Evolutionary conservation across 2,888 invertebrate genomes (phyloP), one percentile per base, ranked within the genome.

Genomic region (Spisula solida): DNA sequence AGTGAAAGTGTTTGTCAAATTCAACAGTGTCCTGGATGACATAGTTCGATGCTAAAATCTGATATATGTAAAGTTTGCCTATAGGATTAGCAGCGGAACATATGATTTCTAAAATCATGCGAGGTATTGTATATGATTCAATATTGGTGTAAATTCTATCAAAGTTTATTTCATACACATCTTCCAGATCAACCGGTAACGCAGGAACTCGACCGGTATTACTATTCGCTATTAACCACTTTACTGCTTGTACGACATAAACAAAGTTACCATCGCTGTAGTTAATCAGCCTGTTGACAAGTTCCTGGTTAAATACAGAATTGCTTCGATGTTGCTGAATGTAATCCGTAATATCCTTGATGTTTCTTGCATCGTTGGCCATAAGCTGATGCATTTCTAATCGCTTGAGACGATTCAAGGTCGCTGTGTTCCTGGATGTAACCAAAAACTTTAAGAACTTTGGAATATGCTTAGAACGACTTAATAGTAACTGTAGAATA

Each of bases 191-290:
- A 18, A 14, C 8, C 6, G 85, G 85, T 34, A 85, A 41, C 8
- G 41, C 41, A 4, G 79, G 78, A 79, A 79, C n/a, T 48, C 1
- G 31, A 12, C 34, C 41, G 20, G 14, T 20, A 8, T 79, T 20
- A 8, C 1, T 29, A 14, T 29, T 56, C 31, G 47, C 55, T 31
- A 34, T 20, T n/a, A 85, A 31, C 31, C 56, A 85, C 12, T 55
- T 85, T 20, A 85, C 16, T 16, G 85, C 79, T 47, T 85, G 85
- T 14, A 85, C 55, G 16, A 85, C 51, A 79, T 85, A 83, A 0
- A 85, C 79, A 56, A 85, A 85, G 56, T 48, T 85, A 16, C 85
- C 85, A 29, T 85, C 85, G 55, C 85, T 83, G 66, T 75, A 47
- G 1, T 75, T 25, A 29, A 83, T 25, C 0, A 83, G 51, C 5